Evolutionary conservation across 2,113 vertebrate genomes (phyloP).

Genomic region (Heptranchias perlo): DNA sequence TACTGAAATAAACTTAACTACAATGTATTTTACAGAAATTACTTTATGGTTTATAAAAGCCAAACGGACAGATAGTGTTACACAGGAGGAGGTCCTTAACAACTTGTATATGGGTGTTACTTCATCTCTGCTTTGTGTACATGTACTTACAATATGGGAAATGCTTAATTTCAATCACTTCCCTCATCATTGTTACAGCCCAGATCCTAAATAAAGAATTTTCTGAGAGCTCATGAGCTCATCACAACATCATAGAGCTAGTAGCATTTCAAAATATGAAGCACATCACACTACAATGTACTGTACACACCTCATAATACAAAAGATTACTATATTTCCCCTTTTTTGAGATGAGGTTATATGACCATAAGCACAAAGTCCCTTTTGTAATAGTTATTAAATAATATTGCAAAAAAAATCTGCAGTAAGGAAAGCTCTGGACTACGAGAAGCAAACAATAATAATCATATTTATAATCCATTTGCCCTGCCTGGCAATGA

Average conservation of each 20-base stretch:
- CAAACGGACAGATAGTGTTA: background rate
- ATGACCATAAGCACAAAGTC: background rate
- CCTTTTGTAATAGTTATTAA: background rate
- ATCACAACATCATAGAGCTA: background rate
- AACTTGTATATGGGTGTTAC: background rate
- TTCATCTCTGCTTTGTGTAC: background rate
- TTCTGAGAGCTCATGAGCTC: background rate
- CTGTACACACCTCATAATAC: background rate
- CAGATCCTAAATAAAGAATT: background rate
- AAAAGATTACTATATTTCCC: background rate
- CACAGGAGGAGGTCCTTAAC: background rate
- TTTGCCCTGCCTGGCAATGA: background rate
- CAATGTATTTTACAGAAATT: background rate
- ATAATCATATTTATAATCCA: background rate
- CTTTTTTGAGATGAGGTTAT: background rate
- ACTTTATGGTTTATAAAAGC: background rate
- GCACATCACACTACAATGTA: background rate
- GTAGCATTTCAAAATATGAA: background rate
- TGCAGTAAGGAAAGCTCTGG: background rate
- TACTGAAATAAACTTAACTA: background rate
- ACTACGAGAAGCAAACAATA: background rate
- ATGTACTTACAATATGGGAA: background rate
- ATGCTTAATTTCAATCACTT: background rate
- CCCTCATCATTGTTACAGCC: background rate
- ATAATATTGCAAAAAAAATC: background rate